Evolutionary conservation across 2,113 vertebrate species (phyloP).

Genomic region (Psittacus erithacus): DNA sequence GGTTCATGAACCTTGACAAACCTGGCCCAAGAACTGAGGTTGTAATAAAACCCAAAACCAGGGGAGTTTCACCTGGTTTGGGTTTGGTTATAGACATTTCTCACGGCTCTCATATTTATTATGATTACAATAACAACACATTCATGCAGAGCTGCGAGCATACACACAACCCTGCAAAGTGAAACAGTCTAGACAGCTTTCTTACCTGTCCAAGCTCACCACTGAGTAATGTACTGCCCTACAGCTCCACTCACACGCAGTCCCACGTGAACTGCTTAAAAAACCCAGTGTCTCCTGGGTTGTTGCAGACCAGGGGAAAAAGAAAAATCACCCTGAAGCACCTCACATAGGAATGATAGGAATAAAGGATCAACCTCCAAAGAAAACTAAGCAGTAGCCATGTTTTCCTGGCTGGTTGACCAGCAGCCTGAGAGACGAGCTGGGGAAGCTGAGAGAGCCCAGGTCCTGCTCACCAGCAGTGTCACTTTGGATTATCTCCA

Average conservation of each 20-base stretch:
- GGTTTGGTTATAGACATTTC: constrained; percentile 37
- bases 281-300: background rate
- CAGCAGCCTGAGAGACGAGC: background rate
- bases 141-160: background rate
- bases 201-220: background rate
- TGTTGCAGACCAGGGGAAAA: background rate
- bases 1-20: constrained; percentile 55
- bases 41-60: constrained; percentile 36
- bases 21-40: background rate
- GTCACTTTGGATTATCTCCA: background rate
- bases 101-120: background rate
- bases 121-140: background rate
- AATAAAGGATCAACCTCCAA: constrained; percentile 10
- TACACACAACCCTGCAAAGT: background rate
- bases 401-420: background rate
- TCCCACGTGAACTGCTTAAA: background rate
- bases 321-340: background rate
- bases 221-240: background rate
- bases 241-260: background rate
- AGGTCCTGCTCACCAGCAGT: background rate
- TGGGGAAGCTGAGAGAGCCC: background rate
- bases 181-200: background rate
- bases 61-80: constrained; percentile 54
- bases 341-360: background rate
- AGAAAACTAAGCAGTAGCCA: background rate